phyloP scores from a whole-genome alignment of 1,140 invertebrate species.

The Trichoplusia ni region DNA sequence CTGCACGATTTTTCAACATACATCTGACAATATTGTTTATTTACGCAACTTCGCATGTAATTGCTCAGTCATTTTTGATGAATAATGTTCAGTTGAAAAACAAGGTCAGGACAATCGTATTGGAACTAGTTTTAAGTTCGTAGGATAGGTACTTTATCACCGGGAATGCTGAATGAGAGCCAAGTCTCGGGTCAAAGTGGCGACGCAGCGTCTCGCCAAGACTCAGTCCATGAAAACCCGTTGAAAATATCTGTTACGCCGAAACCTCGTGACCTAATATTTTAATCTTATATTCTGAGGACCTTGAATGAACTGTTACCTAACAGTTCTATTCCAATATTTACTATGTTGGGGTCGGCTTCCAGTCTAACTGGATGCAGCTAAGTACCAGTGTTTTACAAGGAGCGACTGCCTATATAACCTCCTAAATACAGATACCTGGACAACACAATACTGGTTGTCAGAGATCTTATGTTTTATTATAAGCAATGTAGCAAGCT shows the following conservation, averaged over 20 bases:
- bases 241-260: not conserved
- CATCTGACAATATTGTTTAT: too few species aligned
- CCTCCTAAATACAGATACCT: too few species aligned
- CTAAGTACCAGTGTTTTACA: too few species aligned
- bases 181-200: conserved; percentile 39
- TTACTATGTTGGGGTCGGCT: too few species aligned
- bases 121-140: conserved; percentile 2
- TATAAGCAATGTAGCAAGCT: not conserved
- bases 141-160: conserved; percentile 8
- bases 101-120: not conserved
- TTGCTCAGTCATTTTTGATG: not conserved
- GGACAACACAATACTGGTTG: too few species aligned
- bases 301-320: not conserved
- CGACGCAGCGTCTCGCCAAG: conserved; percentile 44
- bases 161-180: conserved; percentile 27
- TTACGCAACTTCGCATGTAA: too few species aligned
- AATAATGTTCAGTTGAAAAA: not conserved
- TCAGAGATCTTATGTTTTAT: too few species aligned
- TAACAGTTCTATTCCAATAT: too few species aligned
- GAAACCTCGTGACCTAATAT: conserved; percentile 16
- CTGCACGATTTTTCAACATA: too few species aligned
- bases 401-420: too few species aligned
- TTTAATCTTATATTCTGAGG: not conserved
- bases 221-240: conserved; percentile 27
- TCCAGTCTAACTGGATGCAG: too few species aligned